phyloP scores from a whole-genome alignment of 1,140 invertebrate genomes.

The Hesperophylax magnus region DNA sequence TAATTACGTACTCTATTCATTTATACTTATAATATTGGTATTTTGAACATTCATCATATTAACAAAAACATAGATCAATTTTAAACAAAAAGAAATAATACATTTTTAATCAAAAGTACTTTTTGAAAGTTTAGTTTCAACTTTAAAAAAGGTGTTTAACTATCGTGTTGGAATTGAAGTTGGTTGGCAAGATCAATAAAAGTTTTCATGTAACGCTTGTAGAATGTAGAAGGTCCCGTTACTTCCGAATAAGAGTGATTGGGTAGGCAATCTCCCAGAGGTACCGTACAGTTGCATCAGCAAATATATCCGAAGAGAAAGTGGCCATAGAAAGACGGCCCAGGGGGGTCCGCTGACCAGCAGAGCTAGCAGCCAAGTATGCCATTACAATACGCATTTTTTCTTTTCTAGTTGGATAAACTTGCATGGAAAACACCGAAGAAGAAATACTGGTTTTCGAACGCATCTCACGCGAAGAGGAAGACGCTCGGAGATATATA shows the following conservation, averaged over 20 bases:
- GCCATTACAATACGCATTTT: conserved; percentile 32
- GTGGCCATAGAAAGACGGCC: conserved; percentile 4
- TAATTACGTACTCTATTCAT: too few relatives aligned
- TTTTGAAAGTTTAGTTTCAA: neutral
- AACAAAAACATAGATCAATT: too few relatives aligned
- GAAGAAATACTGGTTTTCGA: conserved; percentile 31
- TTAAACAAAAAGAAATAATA: too few relatives aligned
- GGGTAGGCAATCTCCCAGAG: conserved; percentile 11
- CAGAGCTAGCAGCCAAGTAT: neutral
- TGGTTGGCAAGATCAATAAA: neutral
- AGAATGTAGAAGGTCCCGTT: neutral
- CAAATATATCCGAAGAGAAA: conserved; percentile 25
- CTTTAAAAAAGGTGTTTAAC: neutral
- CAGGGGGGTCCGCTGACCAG: neutral
- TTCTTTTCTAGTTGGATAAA: conserved; percentile 17
- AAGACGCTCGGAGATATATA: neutral
- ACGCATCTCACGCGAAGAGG: neutral
- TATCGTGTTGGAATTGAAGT: neutral
- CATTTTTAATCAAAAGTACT: too few relatives aligned
- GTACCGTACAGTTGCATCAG: conserved; percentile 5
- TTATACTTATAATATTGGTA: neutral
- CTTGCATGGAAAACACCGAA: neutral
- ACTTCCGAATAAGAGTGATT: conserved; percentile 17
- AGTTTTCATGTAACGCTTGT: neutral
- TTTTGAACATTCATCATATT: neutral